A percentile compares a stretch with the other conserved stretches of the same genome.
Evolutionary conservation across 2,888 invertebrate genomes (phyloP).

Genomic region (Ectemnius lituratus): DNA sequence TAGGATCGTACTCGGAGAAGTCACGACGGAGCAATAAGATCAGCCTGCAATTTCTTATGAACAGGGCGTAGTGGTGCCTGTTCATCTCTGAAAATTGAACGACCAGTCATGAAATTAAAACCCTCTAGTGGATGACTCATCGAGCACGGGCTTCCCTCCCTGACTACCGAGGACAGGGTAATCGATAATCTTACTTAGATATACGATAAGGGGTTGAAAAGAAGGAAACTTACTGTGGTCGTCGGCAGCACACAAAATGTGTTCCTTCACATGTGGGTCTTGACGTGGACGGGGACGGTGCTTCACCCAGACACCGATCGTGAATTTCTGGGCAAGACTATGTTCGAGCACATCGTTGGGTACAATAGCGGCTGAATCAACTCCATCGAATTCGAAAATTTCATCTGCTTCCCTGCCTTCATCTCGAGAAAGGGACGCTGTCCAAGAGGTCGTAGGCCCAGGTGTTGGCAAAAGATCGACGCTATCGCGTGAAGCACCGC

Average conservation of each 20-base stretch:
- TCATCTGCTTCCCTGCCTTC: slow-evolving; percentile 89
- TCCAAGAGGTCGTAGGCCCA: slow-evolving; percentile 80
- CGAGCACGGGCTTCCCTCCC: background rate
- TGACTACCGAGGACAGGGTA: background rate
- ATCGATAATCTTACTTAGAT: background rate
- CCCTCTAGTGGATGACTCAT: background rate
- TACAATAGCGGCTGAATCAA: slow-evolving; percentile 90
- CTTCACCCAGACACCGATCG: slow-evolving; percentile 96
- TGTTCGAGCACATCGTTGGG: slow-evolving; percentile 88
- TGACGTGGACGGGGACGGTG: slow-evolving; percentile 89
- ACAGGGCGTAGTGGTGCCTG: slow-evolving; percentile 98
- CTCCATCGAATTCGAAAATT: slow-evolving; percentile 97
- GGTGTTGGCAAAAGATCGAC: slow-evolving; percentile 92
- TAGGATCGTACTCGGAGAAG: slow-evolving; percentile 94
- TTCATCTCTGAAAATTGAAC: slow-evolving; percentile 90
- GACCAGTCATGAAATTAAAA: slow-evolving; percentile 9
- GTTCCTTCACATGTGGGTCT: slow-evolving; percentile 96
- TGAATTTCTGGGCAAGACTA: slow-evolving; percentile 89
- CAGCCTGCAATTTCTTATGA: slow-evolving; percentile 97
- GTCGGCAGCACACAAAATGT: slow-evolving; percentile 97
- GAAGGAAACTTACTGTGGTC: slow-evolving; percentile 89
- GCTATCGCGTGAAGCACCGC: slow-evolving; percentile 90
- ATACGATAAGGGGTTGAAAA: background rate
- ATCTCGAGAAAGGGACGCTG: slow-evolving; percentile 81
- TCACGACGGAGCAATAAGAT: slow-evolving; percentile 94